phyloP scores from a whole-genome alignment of 2,797 vertebrate species.

The Caiman crocodilus region DNA sequence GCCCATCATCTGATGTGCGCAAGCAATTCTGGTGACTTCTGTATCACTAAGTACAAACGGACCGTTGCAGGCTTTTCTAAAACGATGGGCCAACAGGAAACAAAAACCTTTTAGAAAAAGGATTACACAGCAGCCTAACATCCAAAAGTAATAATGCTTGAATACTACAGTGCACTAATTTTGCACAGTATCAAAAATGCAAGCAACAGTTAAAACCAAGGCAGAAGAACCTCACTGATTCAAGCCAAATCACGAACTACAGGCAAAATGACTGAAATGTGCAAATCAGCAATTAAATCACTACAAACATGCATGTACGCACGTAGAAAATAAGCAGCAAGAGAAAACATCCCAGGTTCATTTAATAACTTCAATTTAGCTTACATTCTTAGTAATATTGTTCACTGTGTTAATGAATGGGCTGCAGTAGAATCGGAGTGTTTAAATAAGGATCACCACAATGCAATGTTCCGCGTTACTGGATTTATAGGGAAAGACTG shows the following conservation, averaged over 20 bases:
- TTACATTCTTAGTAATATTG: slow-evolving; percentile 2
- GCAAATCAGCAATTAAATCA: slow-evolving; percentile 64
- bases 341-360: slow-evolving; percentile 57
- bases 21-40: background rate
- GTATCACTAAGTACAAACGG: background rate
- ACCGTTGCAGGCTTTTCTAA: background rate
- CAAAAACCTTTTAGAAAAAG: background rate
- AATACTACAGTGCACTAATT: background rate
- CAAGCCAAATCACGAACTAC: slow-evolving; percentile 61
- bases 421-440: background rate
- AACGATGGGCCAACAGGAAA: background rate
- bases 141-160: background rate
- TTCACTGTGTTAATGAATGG: background rate
- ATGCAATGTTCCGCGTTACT: background rate
- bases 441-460: background rate
- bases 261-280: slow-evolving; percentile 65
- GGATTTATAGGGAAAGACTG: background rate
- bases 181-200: slow-evolving; percentile 13
- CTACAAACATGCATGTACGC: slow-evolving; percentile 50
- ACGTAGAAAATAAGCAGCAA: slow-evolving; percentile 62
- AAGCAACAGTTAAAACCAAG: slow-evolving; percentile 51
- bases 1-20: background rate
- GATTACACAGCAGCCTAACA: background rate
- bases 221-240: slow-evolving; percentile 34
- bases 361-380: slow-evolving; percentile 51